Evolutionary conservation across 2,888 invertebrate species (phyloP).

Genomic region (Eristalis tenax): DNA sequence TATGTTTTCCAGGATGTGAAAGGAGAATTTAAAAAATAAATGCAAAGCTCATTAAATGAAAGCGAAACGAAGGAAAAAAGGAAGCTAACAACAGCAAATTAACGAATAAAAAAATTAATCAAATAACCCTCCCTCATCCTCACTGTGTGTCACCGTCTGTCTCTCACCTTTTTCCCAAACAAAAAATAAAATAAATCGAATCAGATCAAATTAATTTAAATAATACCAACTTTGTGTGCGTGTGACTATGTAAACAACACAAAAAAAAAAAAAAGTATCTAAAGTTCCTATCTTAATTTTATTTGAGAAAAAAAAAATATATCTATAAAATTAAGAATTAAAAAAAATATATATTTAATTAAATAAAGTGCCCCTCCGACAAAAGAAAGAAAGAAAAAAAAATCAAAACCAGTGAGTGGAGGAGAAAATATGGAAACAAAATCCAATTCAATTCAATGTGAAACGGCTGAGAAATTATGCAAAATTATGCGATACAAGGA

Average conservation of each 20-base stretch:
- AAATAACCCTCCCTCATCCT: conserved; percentile 9
- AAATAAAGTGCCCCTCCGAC: conserved; percentile 56
- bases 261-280: conserved; percentile 57
- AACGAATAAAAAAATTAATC: conserved; percentile 22
- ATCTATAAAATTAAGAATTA: conserved; percentile 44
- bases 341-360: not conserved
- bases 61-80: conserved; percentile 45
- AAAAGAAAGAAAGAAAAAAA: not conserved
- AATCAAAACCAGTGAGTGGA: not conserved
- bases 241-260: conserved; percentile 66
- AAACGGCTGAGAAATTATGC: conserved; percentile 4
- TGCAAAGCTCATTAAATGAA: conserved; percentile 38
- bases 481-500: conserved; percentile 38
- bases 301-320: conserved; percentile 45
- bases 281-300: conserved; percentile 70
- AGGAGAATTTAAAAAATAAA: conserved; percentile 21
- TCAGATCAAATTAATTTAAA: conserved; percentile 1
- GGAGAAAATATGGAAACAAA: conserved; percentile 6
- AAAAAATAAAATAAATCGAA: not conserved
- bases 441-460: conserved; percentile 23
- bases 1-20: conserved; percentile 43
- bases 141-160: not conserved
- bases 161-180: not conserved
- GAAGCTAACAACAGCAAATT: conserved; percentile 30
- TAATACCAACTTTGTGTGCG: conserved; percentile 38